Conservation (phyloP, 2,888 invertebrate genomes). For the Electrophaes corylata region DNA sequence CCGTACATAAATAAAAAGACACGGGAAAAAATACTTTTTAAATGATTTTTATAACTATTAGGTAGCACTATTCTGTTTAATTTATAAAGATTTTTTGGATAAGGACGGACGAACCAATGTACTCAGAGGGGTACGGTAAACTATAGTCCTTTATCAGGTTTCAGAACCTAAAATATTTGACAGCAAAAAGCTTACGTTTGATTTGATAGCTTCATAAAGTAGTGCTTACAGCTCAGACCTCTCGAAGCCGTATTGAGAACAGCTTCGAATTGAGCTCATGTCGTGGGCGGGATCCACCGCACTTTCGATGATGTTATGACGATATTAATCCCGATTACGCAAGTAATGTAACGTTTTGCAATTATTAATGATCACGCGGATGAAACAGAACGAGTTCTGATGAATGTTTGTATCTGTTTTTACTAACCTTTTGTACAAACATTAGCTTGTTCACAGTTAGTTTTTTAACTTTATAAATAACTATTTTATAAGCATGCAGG, state of each 20-base stretch:
- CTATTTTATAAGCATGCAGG: no score
- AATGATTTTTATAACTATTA: no score
- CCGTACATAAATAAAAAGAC: no score
- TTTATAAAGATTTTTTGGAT: no score
- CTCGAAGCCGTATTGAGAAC: constrained; percentile 23
- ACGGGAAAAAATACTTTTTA: no score
- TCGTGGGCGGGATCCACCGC: constrained; percentile 42
- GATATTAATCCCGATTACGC: constrained; percentile 40
- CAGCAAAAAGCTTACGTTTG: not conserved
- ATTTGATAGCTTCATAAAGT: not conserved
- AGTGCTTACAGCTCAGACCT: not conserved
- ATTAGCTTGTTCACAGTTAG: no score
- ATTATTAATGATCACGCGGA: constrained; percentile 12
- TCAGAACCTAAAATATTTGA: not conserved
- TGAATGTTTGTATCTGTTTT: not conserved
- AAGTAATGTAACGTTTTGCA: constrained; percentile 37
- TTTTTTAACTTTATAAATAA: no score
- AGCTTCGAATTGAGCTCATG: constrained; percentile 23
- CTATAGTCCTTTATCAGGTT: no score
- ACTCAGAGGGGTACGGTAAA: no score
- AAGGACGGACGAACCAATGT: no score
- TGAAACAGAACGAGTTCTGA: constrained; percentile 7
- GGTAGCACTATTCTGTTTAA: no score
- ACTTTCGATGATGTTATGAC: constrained; percentile 38
- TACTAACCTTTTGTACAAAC: no score